These are phyloP conservation scores for Urocolius indicus DNA, from an alignment of 2,113 vertebrate species.

Conservation along the genomic window DNA sequence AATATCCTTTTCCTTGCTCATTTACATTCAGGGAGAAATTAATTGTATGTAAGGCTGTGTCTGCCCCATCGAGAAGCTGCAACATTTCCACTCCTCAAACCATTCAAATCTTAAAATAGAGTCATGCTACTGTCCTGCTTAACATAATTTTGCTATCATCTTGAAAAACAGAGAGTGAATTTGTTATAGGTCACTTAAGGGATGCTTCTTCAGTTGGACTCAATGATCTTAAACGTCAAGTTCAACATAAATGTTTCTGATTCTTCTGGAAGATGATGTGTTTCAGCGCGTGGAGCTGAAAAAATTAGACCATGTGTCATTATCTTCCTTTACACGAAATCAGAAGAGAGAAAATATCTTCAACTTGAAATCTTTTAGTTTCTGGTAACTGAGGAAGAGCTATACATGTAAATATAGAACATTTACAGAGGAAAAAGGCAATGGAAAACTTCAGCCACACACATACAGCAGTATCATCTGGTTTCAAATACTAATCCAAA, in stretches of 20 bases:
- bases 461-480: background rate
- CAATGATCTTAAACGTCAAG: background rate
- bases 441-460: background rate
- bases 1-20: background rate
- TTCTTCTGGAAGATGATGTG: background rate
- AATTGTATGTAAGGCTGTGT: background rate
- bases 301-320: background rate
- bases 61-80: background rate
- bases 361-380: background rate
- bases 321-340: background rate
- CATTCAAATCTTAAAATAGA: background rate
- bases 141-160: background rate
- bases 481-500: background rate
- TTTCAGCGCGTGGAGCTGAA: background rate
- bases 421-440: background rate
- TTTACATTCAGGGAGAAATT: background rate
- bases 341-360: background rate
- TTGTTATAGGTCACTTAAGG: background rate
- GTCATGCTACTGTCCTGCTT: background rate
- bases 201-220: background rate
- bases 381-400: background rate
- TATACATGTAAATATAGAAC: background rate
- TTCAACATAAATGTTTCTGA: background rate
- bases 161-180: background rate
- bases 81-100: background rate